Evolutionary conservation across 2,888 invertebrate species (phyloP).

Genomic region (Drosophila maculinotata): DNA sequence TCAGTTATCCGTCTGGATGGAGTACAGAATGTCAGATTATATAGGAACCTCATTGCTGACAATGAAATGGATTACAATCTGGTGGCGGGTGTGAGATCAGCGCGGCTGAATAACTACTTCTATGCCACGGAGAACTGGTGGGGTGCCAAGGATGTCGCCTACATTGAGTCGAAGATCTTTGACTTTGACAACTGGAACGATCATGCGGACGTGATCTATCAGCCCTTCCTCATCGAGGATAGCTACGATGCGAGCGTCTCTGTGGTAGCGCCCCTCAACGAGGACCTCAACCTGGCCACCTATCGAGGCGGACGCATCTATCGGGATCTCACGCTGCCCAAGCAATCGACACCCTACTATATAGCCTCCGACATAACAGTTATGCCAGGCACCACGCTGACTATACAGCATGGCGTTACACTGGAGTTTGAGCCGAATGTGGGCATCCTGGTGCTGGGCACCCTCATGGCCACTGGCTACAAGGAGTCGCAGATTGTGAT

Average conservation of each 20-base stretch:
- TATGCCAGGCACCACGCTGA: constrained; percentile 96
- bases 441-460: constrained; percentile 97
- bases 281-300: constrained; percentile 87
- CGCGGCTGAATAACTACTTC: constrained; percentile 93
- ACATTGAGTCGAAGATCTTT: constrained; percentile 94
- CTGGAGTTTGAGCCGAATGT: constrained; percentile 98
- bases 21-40: constrained; percentile 96
- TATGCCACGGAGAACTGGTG: constrained; percentile 98
- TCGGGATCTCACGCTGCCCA: constrained; percentile 88
- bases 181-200: constrained; percentile 99
- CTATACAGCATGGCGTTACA: constrained; percentile 94
- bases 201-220: constrained; percentile 95
- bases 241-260: constrained; percentile 92
- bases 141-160: constrained; percentile 91
- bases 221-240: constrained; percentile 93
- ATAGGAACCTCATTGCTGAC: constrained; percentile 94
- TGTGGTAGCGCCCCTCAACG: constrained; percentile 86
- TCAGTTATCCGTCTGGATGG: constrained; percentile 97
- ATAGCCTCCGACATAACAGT: constrained; percentile 96
- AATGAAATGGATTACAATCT: constrained; percentile 95
- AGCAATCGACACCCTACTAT: constrained; percentile 90
- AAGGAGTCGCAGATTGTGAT: constrained; percentile 91
- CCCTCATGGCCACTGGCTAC: constrained; percentile 92
- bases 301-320: constrained; percentile 91
- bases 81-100: constrained; percentile 95